phyloP scores from a whole-genome alignment of 2,888 invertebrate species.

The Drosophila prostipennis region DNA sequence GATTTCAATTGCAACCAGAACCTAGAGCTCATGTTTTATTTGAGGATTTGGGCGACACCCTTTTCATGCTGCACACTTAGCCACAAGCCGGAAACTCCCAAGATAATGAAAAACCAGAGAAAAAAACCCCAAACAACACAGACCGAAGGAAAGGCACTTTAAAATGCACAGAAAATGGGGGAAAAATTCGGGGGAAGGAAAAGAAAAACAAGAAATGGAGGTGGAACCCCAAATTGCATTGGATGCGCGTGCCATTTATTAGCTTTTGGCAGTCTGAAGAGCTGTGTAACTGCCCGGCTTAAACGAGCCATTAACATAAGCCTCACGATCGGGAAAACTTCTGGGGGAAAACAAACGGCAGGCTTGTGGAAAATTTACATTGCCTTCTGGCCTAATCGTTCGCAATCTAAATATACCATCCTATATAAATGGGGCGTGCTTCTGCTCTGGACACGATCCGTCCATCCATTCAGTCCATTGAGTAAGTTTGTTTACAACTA shows the following conservation, averaged over 20 bases:
- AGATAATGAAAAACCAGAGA: conserved; percentile 43
- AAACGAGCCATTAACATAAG: conserved; percentile 55
- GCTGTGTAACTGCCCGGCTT: conserved; percentile 32
- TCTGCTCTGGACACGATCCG: conserved; percentile 20
- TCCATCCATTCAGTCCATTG: conserved; percentile 28
- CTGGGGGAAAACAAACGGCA: not conserved
- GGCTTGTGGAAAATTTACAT: conserved; percentile 44
- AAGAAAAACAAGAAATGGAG: not conserved
- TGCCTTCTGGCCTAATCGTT: conserved; percentile 24
- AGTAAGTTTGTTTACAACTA: conserved; percentile 64
- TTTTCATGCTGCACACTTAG: conserved; percentile 31
- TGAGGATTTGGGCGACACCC: conserved; percentile 17
- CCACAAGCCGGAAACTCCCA: conserved; percentile 27
- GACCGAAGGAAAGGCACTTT: conserved; percentile 5
- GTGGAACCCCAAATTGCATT: conserved; percentile 39
- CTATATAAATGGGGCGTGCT: conserved; percentile 20
- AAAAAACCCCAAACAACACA: conserved; percentile 26
- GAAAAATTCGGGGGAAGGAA: not conserved
- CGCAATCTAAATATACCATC: conserved; percentile 28
- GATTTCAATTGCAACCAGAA: conserved; percentile 15
- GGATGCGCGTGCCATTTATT: conserved; percentile 56
- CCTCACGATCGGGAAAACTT: conserved; percentile 5
- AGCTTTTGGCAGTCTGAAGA: conserved; percentile 47
- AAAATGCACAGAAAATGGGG: conserved; percentile 21
- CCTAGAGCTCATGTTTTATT: conserved; percentile 20